Evolutionary conservation across 1,140 invertebrate species (phyloP).

Genomic region (Ooceraea biroi): DNA sequence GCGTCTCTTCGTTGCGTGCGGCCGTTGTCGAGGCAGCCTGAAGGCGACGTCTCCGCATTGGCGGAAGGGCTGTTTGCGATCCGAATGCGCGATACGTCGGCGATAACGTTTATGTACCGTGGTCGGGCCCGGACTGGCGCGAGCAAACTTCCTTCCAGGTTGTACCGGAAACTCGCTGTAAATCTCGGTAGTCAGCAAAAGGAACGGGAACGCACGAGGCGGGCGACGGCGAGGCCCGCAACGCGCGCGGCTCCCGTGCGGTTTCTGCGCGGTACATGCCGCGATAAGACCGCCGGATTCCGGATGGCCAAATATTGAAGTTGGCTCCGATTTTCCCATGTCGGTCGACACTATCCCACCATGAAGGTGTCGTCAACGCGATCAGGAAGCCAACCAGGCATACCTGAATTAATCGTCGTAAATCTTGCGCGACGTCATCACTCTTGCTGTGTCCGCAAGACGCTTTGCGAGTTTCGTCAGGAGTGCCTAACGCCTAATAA

Average conservation of each 20-base stretch:
- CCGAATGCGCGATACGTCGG: conserved; percentile 76
- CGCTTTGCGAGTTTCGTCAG: neutral
- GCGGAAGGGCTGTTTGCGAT: conserved; percentile 77
- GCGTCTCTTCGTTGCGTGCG: conserved; percentile 58
- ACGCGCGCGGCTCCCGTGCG: conserved; percentile 47
- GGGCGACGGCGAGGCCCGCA: conserved; percentile 25
- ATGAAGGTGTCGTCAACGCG: conserved; percentile 72
- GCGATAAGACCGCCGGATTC: conserved; percentile 80
- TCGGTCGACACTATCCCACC: conserved; percentile 14
- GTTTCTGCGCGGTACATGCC: conserved; percentile 62
- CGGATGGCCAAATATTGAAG: conserved; percentile 83
- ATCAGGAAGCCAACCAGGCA: conserved; percentile 70
- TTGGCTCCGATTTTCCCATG: conserved; percentile 78
- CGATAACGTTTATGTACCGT: conserved; percentile 78
- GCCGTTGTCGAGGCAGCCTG: conserved; percentile 28
- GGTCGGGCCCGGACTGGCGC: conserved; percentile 75
- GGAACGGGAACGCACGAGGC: conserved; percentile 70
- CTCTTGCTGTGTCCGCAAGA: conserved; percentile 11
- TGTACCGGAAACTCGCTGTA: conserved; percentile 85
- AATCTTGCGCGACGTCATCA: conserved; percentile 61
- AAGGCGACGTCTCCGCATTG: conserved; percentile 70
- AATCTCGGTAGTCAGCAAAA: conserved; percentile 83
- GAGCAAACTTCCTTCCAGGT: conserved; percentile 84
- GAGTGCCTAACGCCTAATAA: conserved; percentile 56
- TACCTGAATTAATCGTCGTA: conserved; percentile 72